Base-by-base conservation (phyloP, 1,140 invertebrate species). In the Melitaea cinxia region DNA sequence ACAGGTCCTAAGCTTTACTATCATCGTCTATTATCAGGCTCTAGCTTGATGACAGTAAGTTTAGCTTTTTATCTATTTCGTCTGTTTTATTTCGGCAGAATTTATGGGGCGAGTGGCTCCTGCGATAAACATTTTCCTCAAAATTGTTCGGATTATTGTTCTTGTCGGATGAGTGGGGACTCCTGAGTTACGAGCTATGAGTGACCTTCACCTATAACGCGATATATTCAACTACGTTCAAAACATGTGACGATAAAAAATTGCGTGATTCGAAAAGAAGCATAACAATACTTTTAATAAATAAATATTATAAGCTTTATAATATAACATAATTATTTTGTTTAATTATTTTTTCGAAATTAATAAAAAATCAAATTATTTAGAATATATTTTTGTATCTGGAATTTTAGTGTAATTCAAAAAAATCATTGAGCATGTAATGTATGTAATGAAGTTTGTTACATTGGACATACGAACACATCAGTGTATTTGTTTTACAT, bases 141-240 rank as follows among this genome's bases (percentile, higher is more conserved):
- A 86, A 85, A 88, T 72, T 82, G 77, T 78, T 60, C 62, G 80
- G 85, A 89, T 89, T 88, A 88, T 85, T 89, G 86, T 86, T 86
- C 78, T 79, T 83, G 80, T 82, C 82, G 77, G 79, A 78, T 73
- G 75, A 77, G 74, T 75, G 77, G 82, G 81, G 79, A 76, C 70
- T 72, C 65, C 14, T 83, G 76, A 88, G 78, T 88, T 88, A 86
- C 75, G 83, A 78, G 78, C 74, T 57, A 57, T 45, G 72, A 71
- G 69, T 85, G 84, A 87, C 84, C 84, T 85, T 79, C 58, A 68
- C 60, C 70, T 75, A 78, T 79, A 77, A 78, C 50, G 58, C 66
- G 53, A 74, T 81, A 77, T 72, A 70, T 80, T 73, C 39, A 42
- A 50, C 53, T 59, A 61, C 42, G 50, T 47, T 47, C 19, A 47